Evolutionary conservation across 2,888 invertebrate genomes (phyloP), one percentile per base, ranked within the genome.

Genomic region (Drosophila emarginata): DNA sequence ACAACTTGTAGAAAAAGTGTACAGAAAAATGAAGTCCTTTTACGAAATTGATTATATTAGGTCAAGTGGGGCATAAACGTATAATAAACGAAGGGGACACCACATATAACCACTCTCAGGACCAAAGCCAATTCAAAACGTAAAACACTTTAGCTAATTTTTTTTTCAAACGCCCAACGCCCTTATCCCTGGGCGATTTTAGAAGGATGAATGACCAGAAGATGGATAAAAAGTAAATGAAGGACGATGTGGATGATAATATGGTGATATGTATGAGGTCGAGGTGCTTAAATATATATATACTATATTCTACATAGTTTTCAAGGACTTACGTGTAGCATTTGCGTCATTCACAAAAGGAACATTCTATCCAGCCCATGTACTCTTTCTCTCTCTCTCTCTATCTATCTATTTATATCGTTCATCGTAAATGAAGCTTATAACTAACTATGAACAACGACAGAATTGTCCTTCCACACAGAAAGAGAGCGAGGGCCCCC

Each of bases 391-490:
- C 6, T 26, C 4, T 26, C 26, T 26, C 26, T 26, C 26, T 26
- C 26, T 26, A 2, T 26, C 26, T 26, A 2, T 23, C 23, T 23
- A 2, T 23, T 4, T 23, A 2, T 23, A 3, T 18, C 39, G 53
- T 23, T 62, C 56, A 60, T 28, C 21, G 52, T n/a, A 37, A 39
- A 36, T 45, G 57, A 21, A 14, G 37, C 32, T 60, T 52, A 52
- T 56, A 63, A 36, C 62, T 56, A 63, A 36, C 62, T 56, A 45
- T 23, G 63, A 18, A 85, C 87, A 18, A 85, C 87, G 78, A 78
- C 74, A 85, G 69, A 80, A 78, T 75, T 70, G 84, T 84, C 86
- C 88, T 82, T 83, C 75, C 65, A 66, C 67, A 45, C 11, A 45
- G 11, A 18, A 11, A 18, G 2, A 21, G 21, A 45, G 11, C 9